These are phyloP conservation scores for Phthorimaea operculella DNA, from an alignment of 1,140 invertebrate genomes.

Conservation along the genomic window DNA sequence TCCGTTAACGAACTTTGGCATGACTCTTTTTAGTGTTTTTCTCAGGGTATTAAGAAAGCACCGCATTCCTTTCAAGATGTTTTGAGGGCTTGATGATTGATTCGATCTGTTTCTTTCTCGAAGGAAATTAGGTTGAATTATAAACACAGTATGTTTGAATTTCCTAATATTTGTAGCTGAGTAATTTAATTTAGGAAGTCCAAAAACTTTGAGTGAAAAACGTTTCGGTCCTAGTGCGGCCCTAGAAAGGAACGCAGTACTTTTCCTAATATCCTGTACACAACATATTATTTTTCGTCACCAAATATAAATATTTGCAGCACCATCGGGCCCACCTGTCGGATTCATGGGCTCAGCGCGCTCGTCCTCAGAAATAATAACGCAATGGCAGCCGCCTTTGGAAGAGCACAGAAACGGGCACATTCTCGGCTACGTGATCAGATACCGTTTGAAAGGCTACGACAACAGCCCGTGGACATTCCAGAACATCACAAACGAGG, in stretches of 20 bases:
- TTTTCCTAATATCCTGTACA: not conserved
- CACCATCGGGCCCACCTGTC: slow-evolving; percentile 88
- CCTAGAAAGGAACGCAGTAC: not conserved
- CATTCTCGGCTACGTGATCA: slow-evolving; percentile 91
- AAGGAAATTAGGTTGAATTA: too few relatives aligned
- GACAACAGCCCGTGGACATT: slow-evolving; percentile 88
- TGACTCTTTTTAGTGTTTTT: too few relatives aligned
- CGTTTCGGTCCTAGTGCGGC: not conserved
- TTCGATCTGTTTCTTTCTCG: too few relatives aligned
- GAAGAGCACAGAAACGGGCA: slow-evolving; percentile 95
- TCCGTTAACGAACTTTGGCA: too few relatives aligned
- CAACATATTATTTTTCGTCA: not conserved
- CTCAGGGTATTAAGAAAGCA: too few relatives aligned
- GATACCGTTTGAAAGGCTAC: slow-evolving; percentile 92
- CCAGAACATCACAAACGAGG: slow-evolving; percentile 93
- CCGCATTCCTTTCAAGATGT: too few relatives aligned
- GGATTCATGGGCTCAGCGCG: slow-evolving; percentile 92
- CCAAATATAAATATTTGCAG: slow-evolving; percentile 61
- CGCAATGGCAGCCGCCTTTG: slow-evolving; percentile 95
- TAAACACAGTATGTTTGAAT: too few relatives aligned
- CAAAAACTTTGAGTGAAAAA: too few relatives aligned
- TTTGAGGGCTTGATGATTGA: too few relatives aligned
- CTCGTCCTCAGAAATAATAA: slow-evolving; percentile 94
- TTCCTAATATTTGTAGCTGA: too few relatives aligned
- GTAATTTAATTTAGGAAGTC: too few relatives aligned